Evolutionary conservation across 2,888 invertebrate species (phyloP).

Genomic region (Brenthis ino): DNA sequence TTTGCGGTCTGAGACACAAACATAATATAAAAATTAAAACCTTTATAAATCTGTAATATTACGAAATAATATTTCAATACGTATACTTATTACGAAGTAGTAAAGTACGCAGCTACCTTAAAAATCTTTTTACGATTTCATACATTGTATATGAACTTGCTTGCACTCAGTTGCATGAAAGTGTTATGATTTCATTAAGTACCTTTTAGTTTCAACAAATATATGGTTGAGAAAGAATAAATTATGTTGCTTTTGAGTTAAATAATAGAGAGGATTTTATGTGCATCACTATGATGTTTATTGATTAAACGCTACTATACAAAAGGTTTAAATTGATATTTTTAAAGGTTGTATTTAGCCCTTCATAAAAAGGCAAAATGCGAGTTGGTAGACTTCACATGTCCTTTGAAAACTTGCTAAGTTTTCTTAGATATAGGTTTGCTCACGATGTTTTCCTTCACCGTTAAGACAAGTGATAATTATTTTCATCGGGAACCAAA

Average conservation of each 20-base stretch:
- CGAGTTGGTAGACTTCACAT: too few relatives aligned
- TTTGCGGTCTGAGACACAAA: neutral
- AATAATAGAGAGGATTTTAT: neutral
- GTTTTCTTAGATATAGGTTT: too few relatives aligned
- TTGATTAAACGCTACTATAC: neutral
- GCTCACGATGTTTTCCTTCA: too few relatives aligned
- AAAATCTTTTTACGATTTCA: constrained; percentile 12
- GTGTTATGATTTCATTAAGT: constrained; percentile 14
- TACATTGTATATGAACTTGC: constrained; percentile 12
- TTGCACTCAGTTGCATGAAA: constrained; percentile 7
- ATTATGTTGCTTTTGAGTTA: neutral
- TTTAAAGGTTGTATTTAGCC: neutral
- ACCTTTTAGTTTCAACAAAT: neutral
- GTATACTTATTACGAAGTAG: constrained; percentile 1
- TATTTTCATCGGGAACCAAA: too few relatives aligned
- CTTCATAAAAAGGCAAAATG: neutral
- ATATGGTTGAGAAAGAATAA: neutral
- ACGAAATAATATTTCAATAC: neutral
- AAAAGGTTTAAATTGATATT: neutral
- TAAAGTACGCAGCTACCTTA: constrained; percentile 6
- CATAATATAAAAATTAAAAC: neutral
- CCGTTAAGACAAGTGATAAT: too few relatives aligned
- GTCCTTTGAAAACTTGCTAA: too few relatives aligned
- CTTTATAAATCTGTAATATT: neutral
- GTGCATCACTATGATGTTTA: too few relatives aligned